A percentile compares a stretch with the other conserved stretches of the same genome.
These are phyloP conservation scores for Heliconius hewitsoni DNA, from an alignment of 1,140 invertebrate genomes.

Conservation along the genomic window DNA sequence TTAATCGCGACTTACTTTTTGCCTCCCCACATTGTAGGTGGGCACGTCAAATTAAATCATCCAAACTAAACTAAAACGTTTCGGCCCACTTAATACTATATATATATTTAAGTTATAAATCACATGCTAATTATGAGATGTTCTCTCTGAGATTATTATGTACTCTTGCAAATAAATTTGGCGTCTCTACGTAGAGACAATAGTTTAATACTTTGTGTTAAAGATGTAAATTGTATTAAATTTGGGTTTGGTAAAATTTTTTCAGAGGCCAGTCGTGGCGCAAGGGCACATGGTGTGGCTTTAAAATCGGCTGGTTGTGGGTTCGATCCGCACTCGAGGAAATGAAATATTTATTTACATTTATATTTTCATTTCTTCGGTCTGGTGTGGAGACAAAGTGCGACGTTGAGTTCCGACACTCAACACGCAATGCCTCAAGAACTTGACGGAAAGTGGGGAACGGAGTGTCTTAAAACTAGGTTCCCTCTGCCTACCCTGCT, in stretches of 20 bases:
- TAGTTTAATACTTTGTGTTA: neutral
- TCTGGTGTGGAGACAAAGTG: no score
- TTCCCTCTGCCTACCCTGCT: no score
- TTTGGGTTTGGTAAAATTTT: neutral
- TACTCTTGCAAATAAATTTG: neutral
- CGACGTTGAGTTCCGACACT: no score
- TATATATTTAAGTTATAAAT: constrained; percentile 5
- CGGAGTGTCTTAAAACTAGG: no score
- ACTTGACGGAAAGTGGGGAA: no score
- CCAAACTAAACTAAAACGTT: constrained; percentile 3
- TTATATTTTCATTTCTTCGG: no score
- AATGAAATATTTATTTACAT: no score
- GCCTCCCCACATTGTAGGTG: neutral
- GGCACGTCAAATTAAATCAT: constrained; percentile 4
- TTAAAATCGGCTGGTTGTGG: no score
- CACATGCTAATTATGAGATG: neutral
- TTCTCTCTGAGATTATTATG: neutral
- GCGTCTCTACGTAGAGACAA: neutral
- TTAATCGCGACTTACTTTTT: neutral
- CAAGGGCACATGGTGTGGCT: no score
- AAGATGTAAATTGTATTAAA: neutral
- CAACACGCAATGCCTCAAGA: no score
- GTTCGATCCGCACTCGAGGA: no score
- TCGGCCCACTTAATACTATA: neutral
- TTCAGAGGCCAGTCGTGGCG: no score